Conservation (phyloP, 2,113 vertebrate genomes). For the Aphelocoma coerulescens region DNA sequence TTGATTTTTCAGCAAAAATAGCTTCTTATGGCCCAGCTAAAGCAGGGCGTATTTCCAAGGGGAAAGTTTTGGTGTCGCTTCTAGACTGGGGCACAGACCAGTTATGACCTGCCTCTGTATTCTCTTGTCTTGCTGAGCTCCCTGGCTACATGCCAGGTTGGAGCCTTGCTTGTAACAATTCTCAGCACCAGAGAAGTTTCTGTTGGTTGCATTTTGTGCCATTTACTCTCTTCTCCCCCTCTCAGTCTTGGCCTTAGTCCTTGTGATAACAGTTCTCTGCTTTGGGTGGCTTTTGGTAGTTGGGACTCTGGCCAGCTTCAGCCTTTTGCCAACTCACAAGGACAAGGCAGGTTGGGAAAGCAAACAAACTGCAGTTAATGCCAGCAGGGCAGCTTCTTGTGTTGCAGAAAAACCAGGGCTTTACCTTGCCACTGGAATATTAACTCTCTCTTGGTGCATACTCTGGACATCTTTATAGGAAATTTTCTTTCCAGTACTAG, state of each 20-base stretch:
- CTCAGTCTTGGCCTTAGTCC: neutral
- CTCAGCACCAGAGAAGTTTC: neutral
- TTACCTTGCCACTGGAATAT: neutral
- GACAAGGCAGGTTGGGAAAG: constrained; percentile 25
- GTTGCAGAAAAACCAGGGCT: neutral
- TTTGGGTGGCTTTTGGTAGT: neutral
- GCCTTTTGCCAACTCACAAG: neutral
- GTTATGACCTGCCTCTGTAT: neutral
- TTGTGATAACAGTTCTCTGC: neutral
- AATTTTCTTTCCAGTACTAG: neutral
- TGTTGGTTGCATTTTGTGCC: neutral
- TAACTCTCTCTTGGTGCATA: neutral
- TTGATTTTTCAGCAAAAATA: neutral
- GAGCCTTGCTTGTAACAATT: neutral
- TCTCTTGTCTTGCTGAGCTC: neutral
- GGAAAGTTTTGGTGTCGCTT: neutral
- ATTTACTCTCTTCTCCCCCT: neutral
- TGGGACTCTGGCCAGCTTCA: neutral
- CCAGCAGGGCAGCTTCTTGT: neutral
- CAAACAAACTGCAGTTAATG: neutral
- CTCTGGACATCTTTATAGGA: neutral
- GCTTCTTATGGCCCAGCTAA: neutral
- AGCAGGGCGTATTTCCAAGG: neutral
- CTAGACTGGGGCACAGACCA: neutral
- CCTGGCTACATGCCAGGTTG: neutral